Percentiles rank a stretch among this genome's conserved stretches.
Conservation (phyloP, 2,797 vertebrate genomes). For the Epinephelus malabaricus region DNA sequence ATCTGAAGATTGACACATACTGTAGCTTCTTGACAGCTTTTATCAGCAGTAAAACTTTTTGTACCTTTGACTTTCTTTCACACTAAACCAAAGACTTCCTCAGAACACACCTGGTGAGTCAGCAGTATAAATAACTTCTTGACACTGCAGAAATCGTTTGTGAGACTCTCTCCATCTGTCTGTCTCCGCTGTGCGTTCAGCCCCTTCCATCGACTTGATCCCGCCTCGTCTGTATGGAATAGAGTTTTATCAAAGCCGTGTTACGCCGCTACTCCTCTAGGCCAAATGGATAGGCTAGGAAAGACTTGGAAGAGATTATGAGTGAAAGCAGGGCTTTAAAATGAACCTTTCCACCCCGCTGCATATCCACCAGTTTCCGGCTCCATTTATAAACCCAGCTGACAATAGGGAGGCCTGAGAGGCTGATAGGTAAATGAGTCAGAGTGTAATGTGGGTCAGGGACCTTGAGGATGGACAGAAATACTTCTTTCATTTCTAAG, state of each 20-base stretch:
- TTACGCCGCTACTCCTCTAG: conserved; percentile 2
- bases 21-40: conserved; percentile 1
- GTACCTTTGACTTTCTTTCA: conserved; percentile 38
- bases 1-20: background rate
- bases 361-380: conserved; percentile 28
- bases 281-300: conserved; percentile 20
- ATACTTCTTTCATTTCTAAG: conserved; percentile 48
- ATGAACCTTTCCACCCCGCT: conserved; percentile 27
- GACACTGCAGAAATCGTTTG: conserved; percentile 37
- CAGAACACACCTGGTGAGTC: conserved; percentile 54
- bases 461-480: conserved; percentile 37
- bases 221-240: conserved; percentile 7
- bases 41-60: conserved; percentile 50
- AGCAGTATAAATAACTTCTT: conserved; percentile 43
- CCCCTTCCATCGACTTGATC: conserved; percentile 43
- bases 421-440: conserved; percentile 47
- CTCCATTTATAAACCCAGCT: conserved; percentile 64
- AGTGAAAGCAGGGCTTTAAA: conserved; percentile 52
- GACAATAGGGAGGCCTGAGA: conserved; percentile 52
- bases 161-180: conserved; percentile 47
- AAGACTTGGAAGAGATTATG: conserved; percentile 54
- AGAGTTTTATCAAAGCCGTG: conserved; percentile 46
- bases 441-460: conserved; percentile 52
- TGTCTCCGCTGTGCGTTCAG: conserved; percentile 35
- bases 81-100: conserved; percentile 18